Evolutionary conservation across 2,888 invertebrate genomes (phyloP), one percentile per base, ranked within the genome.

Genomic region (Ferdinandea cuprea): DNA sequence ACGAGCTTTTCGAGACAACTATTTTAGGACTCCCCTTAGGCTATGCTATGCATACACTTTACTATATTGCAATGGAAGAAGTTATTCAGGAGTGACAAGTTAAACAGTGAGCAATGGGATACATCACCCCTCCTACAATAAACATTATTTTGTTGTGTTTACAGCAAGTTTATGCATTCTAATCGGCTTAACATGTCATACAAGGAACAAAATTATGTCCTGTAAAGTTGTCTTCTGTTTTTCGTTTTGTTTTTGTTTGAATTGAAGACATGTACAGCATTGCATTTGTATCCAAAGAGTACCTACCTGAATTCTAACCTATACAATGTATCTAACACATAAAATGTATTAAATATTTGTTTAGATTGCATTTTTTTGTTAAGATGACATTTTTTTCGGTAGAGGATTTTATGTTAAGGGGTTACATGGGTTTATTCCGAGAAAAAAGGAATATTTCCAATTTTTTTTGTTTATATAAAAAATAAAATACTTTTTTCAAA

Each of bases 161-260:
- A 15, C 25, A 9, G 13, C 6, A 42, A 30, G 58, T 42, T 59
- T 40, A 11, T 40, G 40, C 58, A 59, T 59, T 44, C 15, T 17
- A 59, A 30, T 42, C 17, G 30, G 58, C 42, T 19, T 59, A n/a
- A 0, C 42, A 42, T 40, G 25, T 58, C 19, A 9, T 40, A 3
- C 0, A 9, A 15, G 15, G 15, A 58, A 37, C 25, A 25, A 25
- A 25, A 25, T 2, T 25, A 25, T 25, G 25, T 25, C 25, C 25
- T 25, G 25, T 25, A 25, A 25, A 25, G 25, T 25, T 25, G 25
- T 25, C 25, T 3, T 25, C 25, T 3, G 25, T 25, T 25, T n/a
- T 15, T 35, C 15, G n/a, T 19, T n/a, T 32, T 15, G 17, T 48
- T 35, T 35, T n/a, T 35, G 11, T 11, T 21, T 50, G 35, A 42